These are phyloP conservation scores for Listrodromus nycthemerus DNA, from an alignment of 2,888 invertebrate genomes.

Conservation along the genomic window DNA sequence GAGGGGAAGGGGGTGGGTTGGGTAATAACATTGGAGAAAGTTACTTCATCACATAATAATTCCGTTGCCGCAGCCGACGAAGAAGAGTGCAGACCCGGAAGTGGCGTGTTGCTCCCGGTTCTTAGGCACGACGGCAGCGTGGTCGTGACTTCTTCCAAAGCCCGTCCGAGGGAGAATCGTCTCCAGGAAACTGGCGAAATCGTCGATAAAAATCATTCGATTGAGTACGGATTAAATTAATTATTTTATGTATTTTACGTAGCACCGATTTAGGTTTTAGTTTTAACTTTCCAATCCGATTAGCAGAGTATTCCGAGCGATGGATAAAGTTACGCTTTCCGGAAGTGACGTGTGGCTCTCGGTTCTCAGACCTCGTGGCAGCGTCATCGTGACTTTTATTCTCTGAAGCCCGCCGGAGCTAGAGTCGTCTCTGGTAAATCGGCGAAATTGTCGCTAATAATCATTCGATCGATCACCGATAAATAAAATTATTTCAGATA, in stretches of 20 bases:
- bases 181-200: not conserved
- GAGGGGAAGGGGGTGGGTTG: constrained; percentile 41
- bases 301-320: not conserved
- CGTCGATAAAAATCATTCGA: not conserved
- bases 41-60: constrained; percentile 69
- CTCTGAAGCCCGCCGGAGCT: too few relatives aligned
- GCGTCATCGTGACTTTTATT: constrained; percentile 38
- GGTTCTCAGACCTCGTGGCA: constrained; percentile 11
- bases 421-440: not conserved
- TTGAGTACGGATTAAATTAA: constrained; percentile 7
- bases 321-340: constrained; percentile 11
- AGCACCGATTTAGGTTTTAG: not conserved
- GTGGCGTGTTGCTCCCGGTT: constrained; percentile 48
- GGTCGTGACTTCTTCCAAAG: constrained; percentile 52
- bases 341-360: constrained; percentile 61
- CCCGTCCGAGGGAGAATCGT: not conserved
- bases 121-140: constrained; percentile 18
- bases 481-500: constrained; percentile 8
- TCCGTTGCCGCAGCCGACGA: constrained; percentile 53
- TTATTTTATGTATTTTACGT: constrained; percentile 50
- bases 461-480: not conserved
- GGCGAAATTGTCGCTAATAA: not conserved
- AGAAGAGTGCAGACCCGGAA: constrained; percentile 69
- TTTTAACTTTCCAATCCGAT: constrained; percentile 59
- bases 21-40: constrained; percentile 69